Percentiles rank a stretch among this genome's conserved stretches.
Evolutionary conservation across 2,888 invertebrate species (phyloP).

Genomic region (Hirtodrosophila cameraria): DNA sequence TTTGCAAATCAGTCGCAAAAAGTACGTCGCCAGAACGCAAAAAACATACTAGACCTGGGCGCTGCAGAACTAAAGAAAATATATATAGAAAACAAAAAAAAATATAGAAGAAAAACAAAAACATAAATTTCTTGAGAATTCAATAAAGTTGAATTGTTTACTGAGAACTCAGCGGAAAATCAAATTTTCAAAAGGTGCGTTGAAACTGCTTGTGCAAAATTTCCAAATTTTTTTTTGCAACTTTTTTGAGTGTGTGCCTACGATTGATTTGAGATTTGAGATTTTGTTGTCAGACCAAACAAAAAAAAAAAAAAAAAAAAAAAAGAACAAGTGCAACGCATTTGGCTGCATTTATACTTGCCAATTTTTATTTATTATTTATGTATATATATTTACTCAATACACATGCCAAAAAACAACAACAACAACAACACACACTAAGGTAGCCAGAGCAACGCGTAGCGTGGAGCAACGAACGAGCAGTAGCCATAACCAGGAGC

Average conservation of each 20-base stretch:
- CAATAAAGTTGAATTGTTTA: neutral
- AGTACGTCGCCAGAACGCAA: slow-evolving; percentile 81
- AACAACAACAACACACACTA: slow-evolving; percentile 31
- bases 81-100: slow-evolving; percentile 6
- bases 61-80: slow-evolving; percentile 24
- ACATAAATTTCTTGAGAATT: slow-evolving; percentile 1
- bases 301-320: too few species aligned
- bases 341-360: slow-evolving; percentile 3
- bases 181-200: slow-evolving; percentile 35
- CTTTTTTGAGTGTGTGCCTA: slow-evolving; percentile 36
- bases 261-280: too few species aligned
- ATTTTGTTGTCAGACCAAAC: slow-evolving; percentile 34
- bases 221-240: slow-evolving; percentile 6
- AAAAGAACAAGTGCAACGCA: slow-evolving; percentile 32
- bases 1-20: slow-evolving; percentile 82
- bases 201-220: neutral
- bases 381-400: slow-evolving; percentile 42
- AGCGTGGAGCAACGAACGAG: slow-evolving; percentile 53
- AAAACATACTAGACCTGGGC: slow-evolving; percentile 43
- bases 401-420: too few species aligned
- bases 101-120: slow-evolving; percentile 15
- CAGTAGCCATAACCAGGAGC: slow-evolving; percentile 9
- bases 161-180: neutral
- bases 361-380: slow-evolving; percentile 8
- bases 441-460: slow-evolving; percentile 59